Conservation (phyloP, 1,140 invertebrate species). For the Pseudobourletiella spinata region DNA sequence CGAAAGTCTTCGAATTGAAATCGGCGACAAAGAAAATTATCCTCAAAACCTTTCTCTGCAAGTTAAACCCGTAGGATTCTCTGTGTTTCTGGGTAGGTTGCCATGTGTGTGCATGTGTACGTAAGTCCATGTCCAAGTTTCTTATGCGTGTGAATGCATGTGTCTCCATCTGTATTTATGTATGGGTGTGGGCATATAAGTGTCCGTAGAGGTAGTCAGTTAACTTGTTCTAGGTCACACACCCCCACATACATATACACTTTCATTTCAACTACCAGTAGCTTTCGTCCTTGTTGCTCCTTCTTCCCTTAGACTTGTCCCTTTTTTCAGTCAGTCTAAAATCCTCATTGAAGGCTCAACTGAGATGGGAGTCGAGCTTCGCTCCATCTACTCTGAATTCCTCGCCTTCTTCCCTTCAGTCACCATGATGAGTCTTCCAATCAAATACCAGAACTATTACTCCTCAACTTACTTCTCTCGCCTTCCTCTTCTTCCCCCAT, state of each 20-base stretch:
- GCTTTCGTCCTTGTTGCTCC: no score
- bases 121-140: background rate
- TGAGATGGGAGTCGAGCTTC: background rate
- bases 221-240: no score
- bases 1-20: conserved; percentile 7
- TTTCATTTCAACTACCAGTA: no score
- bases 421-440: background rate
- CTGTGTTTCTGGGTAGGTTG: no score
- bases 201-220: no score
- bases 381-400: background rate
- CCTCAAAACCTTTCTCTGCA: conserved; percentile 3
- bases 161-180: no score
- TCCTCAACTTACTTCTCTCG: background rate
- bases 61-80: background rate
- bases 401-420: background rate
- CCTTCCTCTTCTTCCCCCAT: background rate
- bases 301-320: no score
- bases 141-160: no score
- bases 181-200: no score
- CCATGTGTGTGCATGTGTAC: background rate
- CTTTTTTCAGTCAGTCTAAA: background rate
- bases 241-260: background rate
- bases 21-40: conserved; percentile 11
- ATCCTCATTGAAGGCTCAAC: no score
- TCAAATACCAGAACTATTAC: conserved; percentile 7